Conservation (phyloP, 2,113 vertebrate species). For the Syrrhaptes paradoxus region DNA sequence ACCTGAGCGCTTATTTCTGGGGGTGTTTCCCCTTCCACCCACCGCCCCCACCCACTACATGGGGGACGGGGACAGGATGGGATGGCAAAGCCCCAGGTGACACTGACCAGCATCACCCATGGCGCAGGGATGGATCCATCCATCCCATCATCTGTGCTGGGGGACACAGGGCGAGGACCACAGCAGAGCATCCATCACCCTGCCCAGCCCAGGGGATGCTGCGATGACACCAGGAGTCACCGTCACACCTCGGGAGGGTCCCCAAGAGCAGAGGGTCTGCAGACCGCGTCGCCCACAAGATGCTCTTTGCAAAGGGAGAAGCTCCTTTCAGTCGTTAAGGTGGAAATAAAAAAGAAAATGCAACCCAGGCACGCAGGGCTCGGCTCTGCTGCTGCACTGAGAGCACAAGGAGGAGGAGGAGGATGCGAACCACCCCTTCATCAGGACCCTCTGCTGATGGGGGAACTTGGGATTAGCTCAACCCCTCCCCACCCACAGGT, state of each 20-base stretch:
- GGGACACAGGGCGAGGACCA: neutral
- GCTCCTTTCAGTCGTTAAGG: neutral
- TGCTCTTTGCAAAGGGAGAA: neutral
- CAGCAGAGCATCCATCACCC: neutral
- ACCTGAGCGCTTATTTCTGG: neutral
- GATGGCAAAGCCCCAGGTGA: neutral
- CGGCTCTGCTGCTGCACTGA: neutral
- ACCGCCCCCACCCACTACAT: neutral
- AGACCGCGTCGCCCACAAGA: rapidly evolving
- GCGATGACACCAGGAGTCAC: rapidly evolving
- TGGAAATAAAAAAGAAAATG: neutral
- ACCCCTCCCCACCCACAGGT: rapidly evolving
- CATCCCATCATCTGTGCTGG: neutral
- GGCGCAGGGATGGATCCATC: neutral
- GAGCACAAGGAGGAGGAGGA: rapidly evolving
- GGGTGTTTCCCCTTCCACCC: neutral
- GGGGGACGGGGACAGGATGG: rapidly evolving
- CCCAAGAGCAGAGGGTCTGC: neutral
- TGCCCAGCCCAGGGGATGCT: neutral
- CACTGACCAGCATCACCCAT: neutral
- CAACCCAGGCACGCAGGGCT: neutral
- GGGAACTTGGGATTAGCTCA: neutral
- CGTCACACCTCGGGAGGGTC: neutral
- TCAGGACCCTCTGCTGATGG: rapidly evolving
- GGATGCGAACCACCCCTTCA: rapidly evolving